Conservation (phyloP, 2,888 invertebrate genomes). For the Rhaphigaster nebulosa region DNA sequence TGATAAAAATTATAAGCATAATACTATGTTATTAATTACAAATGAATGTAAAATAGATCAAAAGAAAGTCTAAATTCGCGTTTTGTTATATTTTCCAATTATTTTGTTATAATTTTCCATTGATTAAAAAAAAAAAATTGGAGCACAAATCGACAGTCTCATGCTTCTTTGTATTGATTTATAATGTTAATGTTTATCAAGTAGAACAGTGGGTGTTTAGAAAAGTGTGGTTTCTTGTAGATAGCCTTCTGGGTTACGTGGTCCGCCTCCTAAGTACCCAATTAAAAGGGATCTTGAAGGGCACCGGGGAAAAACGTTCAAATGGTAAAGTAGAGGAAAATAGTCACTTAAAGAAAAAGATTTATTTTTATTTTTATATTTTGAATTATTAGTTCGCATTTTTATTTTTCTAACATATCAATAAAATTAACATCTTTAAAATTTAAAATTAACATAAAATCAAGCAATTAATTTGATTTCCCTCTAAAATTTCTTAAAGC, state of each 20-base stretch:
- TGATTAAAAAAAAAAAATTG: too few species aligned
- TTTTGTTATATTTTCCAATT: too few species aligned
- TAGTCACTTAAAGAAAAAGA: neutral
- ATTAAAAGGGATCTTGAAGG: neutral
- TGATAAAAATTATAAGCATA: too few species aligned
- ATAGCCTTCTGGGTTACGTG: neutral
- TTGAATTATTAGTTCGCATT: neutral
- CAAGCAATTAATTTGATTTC: too few species aligned
- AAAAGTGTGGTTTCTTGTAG: conserved; percentile 32
- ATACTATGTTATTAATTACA: too few species aligned
- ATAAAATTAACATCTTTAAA: too few species aligned
- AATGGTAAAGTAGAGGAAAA: neutral
- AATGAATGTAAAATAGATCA: too few species aligned
- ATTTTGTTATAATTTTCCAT: too few species aligned
- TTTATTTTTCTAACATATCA: neutral
- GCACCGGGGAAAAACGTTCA: neutral
- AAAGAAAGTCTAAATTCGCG: too few species aligned
- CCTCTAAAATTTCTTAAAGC: too few species aligned
- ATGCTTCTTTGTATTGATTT: neutral
- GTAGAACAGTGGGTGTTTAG: conserved; percentile 7
- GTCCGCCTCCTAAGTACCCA: neutral
- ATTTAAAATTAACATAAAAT: too few species aligned
- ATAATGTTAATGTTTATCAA: conserved; percentile 4
- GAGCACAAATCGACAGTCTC: neutral
- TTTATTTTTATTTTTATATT: neutral